Conservation (phyloP, 2,888 invertebrate genomes). For the Sarcophaga variegata region DNA sequence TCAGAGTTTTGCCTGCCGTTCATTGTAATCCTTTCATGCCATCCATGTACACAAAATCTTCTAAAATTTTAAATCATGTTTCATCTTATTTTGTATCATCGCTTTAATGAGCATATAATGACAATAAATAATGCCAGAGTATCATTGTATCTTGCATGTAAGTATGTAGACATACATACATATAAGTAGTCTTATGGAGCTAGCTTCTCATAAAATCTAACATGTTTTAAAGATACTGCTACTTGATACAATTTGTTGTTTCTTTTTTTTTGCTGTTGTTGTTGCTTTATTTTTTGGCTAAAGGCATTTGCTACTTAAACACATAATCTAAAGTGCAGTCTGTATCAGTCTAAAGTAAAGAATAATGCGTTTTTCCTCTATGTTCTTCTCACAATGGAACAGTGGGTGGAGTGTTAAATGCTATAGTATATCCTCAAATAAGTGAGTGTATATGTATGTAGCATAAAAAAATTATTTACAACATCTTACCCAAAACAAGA, state of each 20-base stretch:
- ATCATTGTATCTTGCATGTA: conserved; percentile 1
- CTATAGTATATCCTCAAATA: neutral
- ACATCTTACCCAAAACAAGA: conserved; percentile 60
- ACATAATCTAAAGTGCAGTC: conserved; percentile 46
- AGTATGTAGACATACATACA: conserved; percentile 8
- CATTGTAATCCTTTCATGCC: no score
- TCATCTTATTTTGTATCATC: conserved; percentile 1
- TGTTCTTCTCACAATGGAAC: neutral
- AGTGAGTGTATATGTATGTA: conserved; percentile 7
- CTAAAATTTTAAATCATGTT: neutral
- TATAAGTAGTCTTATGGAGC: neutral
- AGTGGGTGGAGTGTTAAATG: neutral
- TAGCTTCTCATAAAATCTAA: conserved; percentile 13
- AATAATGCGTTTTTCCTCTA: neutral
- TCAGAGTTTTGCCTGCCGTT: no score
- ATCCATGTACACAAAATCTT: neutral
- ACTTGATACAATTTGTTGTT: conserved; percentile 21
- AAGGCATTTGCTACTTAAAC: conserved; percentile 67
- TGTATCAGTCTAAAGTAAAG: conserved; percentile 9
- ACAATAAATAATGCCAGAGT: conserved; percentile 51
- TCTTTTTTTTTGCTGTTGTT: neutral
- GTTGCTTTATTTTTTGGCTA: conserved; percentile 13
- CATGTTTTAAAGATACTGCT: conserved; percentile 31
- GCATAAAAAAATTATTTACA: conserved; percentile 57
- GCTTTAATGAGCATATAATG: conserved; percentile 46